Conservation (phyloP, 2,113 vertebrate genomes). For the Pelobates fuscus region DNA sequence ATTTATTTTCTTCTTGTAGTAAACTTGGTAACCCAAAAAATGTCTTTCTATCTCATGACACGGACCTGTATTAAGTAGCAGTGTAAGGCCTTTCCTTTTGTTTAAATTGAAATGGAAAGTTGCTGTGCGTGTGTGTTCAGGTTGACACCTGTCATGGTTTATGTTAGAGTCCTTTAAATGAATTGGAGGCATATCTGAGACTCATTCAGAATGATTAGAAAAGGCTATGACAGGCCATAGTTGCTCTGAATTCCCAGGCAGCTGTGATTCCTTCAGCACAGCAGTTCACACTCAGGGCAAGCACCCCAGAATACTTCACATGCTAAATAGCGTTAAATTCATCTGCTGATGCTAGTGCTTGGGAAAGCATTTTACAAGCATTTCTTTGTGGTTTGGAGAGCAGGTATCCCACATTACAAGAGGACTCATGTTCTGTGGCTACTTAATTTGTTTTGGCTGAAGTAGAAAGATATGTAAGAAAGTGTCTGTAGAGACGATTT, state of each 20-base stretch:
- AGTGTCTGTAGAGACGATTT: no score
- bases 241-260: background rate
- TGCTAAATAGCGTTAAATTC: background rate
- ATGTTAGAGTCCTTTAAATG: conserved; percentile 1
- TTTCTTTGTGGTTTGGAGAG: background rate
- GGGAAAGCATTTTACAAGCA: background rate
- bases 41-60: no score
- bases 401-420: background rate
- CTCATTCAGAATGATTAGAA: conserved; percentile 21
- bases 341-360: background rate
- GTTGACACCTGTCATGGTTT: conserved; percentile 21
- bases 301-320: conserved; percentile 15
- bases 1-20: no score
- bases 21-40: no score
- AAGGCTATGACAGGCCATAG: conserved; percentile 9
- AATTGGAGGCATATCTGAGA: conserved; percentile 14
- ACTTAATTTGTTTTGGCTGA: background rate
- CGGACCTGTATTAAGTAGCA: background rate
- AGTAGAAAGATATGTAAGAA: background rate
- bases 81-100: background rate
- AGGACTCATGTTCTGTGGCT: background rate
- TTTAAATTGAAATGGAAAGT: background rate
- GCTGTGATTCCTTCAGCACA: conserved; percentile 7
- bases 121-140: background rate
- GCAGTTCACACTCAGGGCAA: conserved; percentile 15